Base-by-base conservation (phyloP, 2,888 invertebrate species). In the Caenorhabditis sp. region DNA sequence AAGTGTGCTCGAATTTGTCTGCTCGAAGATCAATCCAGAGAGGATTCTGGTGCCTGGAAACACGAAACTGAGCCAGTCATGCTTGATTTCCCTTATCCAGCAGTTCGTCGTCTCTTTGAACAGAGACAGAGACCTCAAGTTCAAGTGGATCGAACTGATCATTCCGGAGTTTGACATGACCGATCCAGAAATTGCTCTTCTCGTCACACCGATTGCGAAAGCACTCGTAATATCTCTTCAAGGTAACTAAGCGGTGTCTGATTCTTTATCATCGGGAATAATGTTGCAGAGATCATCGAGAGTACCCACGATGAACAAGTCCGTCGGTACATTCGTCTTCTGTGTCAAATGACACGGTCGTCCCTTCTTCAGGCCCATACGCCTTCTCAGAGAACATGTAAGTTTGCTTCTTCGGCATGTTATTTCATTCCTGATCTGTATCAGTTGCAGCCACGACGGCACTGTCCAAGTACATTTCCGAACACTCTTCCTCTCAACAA, bases 61-160 rank as follows among this genome's bases (percentile, higher is more conserved):
- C 60, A 51, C 37, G 26, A 76, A 53, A 24, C 94, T 97, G 76
- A 95, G 95, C 87, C 97, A 97, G 92, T 96, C 95, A 88, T 96
- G 97, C 77, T 94, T 98, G 85, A 94, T 98, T 65, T 96, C 97
- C 2, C 94, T 98, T 32, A 95, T 98, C 89, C 97, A 98, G 92
- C 98, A 98, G 92, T 84, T 91, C 15, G 72, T 87, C 11, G 62
- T 80, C 13, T 76, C 84, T 15, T 74, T 90, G 58, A 83, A 85
- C 47, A 68, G 81, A 35, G 88, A 90, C 18, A 80, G 89, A 11
- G 90, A 87, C 18, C 76, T 89, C 15, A 89, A 89, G 61, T 86
- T 88, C 74, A 70, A 82, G 68, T 87, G 65, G 78, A 79, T 87
- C 32, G 87, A 87, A 55, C 72, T 82, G 18, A 65, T 87, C 11